phyloP scores from a whole-genome alignment of 2,888 invertebrate species.

The Nomada ferruginata region DNA sequence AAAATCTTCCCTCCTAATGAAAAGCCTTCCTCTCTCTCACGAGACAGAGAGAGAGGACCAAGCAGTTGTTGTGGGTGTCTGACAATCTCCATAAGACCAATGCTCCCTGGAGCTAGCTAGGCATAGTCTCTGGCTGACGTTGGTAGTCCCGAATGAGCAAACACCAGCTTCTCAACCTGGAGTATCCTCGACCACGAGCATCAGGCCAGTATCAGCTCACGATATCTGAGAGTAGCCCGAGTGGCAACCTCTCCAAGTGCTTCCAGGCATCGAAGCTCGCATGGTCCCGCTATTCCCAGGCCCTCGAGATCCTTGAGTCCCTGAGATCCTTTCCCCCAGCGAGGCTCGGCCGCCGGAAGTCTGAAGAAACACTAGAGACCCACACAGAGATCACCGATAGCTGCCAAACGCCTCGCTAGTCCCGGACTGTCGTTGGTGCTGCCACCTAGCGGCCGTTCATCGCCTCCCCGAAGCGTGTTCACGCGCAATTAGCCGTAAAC shows the following conservation, averaged over 20 bases:
- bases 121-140: no score
- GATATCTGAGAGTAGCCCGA: background rate
- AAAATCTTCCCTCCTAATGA: conserved; percentile 25
- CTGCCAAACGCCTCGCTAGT: no score
- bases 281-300: background rate
- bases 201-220: background rate
- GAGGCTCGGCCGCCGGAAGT: no score
- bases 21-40: background rate
- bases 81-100: no score
- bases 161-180: background rate
- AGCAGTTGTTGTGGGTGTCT: background rate
- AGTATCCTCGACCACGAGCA: background rate
- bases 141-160: background rate
- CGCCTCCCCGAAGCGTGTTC: conserved; percentile 12
- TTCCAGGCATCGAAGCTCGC: no score
- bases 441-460: background rate
- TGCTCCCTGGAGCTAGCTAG: no score
- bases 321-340: no score
- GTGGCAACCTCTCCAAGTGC: background rate
- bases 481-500: conserved; percentile 30
- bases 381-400: no score
- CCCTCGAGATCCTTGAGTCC: background rate
- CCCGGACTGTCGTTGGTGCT: no score
- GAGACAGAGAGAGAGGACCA: background rate
- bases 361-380: no score